phyloP scores from a whole-genome alignment of 2,888 invertebrate genomes.

The Cremastobaeus sp. region DNA sequence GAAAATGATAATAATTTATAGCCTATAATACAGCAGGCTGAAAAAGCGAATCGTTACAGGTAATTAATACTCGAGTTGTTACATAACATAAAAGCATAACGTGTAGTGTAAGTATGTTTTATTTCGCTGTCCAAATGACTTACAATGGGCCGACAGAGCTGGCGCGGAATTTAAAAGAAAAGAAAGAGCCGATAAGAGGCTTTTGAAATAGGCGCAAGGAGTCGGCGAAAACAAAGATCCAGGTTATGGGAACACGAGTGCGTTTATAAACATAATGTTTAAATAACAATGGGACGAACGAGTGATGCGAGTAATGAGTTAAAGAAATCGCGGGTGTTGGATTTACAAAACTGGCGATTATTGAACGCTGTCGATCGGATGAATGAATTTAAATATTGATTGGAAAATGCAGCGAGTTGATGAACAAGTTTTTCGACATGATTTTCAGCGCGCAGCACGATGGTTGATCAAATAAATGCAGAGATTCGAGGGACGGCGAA shows the following conservation, averaged over 20 bases:
- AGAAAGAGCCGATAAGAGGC: conserved; percentile 26
- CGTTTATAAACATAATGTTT: conserved; percentile 12
- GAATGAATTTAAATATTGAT: too few species aligned
- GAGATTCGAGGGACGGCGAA: conserved; percentile 37
- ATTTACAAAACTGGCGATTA: too few species aligned
- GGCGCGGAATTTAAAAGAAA: conserved; percentile 8
- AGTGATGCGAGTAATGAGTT: neutral
- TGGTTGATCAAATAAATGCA: conserved; percentile 37
- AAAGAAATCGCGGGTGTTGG: neutral
- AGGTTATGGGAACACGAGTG: conserved; percentile 60
- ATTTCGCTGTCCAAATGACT: conserved; percentile 38
- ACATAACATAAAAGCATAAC: conserved; percentile 34
- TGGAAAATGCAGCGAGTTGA: neutral
- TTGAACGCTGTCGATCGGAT: too few species aligned
- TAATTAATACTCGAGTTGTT: conserved; percentile 38
- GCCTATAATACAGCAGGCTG: conserved; percentile 18
- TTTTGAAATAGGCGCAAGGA: conserved; percentile 24
- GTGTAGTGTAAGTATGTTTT: conserved; percentile 39
- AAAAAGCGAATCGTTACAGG: conserved; percentile 47
- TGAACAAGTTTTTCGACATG: neutral
- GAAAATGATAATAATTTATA: conserved; percentile 47
- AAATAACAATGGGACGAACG: conserved; percentile 13
- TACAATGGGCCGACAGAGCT: conserved; percentile 15
- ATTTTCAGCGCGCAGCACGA: neutral
- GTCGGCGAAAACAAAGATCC: conserved; percentile 58